These are phyloP conservation scores for Pseudomyrmex gracilis DNA, from an alignment of 1,140 invertebrate genomes.

Conservation along the genomic window DNA sequence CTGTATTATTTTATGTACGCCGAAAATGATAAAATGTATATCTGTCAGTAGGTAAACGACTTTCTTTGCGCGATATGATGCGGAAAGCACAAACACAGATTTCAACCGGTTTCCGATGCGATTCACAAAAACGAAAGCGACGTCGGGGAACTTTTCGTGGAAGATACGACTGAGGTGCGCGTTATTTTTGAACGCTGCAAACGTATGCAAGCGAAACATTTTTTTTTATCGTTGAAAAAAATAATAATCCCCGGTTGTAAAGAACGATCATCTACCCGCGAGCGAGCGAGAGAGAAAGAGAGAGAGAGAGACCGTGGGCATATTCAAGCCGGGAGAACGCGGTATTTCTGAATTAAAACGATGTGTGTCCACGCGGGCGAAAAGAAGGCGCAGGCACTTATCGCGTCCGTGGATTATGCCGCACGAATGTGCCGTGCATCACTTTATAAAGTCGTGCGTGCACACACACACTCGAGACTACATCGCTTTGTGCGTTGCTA, in stretches of 20 bases:
- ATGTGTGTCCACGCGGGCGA: slow-evolving; percentile 1
- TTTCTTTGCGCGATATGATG: neutral
- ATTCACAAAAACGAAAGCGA: slow-evolving; percentile 37
- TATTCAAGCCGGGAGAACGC: slow-evolving; percentile 23
- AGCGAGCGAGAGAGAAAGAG: no score
- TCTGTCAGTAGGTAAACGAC: no score
- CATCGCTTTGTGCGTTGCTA: slow-evolving; percentile 61
- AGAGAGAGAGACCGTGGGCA: slow-evolving; percentile 1
- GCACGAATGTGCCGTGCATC: slow-evolving; percentile 18
- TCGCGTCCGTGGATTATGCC: slow-evolving; percentile 64
- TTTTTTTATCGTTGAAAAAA: slow-evolving; percentile 13
- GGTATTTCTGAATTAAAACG: slow-evolving; percentile 64
- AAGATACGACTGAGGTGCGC: slow-evolving; percentile 14
- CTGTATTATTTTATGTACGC: neutral
- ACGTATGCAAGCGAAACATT: slow-evolving; percentile 13
- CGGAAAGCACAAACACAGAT: slow-evolving; percentile 20
- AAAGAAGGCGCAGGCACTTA: slow-evolving; percentile 44
- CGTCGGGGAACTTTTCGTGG: neutral
- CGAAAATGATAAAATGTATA: neutral
- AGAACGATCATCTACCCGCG: slow-evolving; percentile 36
- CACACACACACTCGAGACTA: slow-evolving; percentile 18
- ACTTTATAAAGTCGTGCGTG: slow-evolving; percentile 46
- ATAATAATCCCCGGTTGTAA: slow-evolving; percentile 43
- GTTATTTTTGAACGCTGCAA: slow-evolving; percentile 44
- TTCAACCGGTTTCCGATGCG: slow-evolving; percentile 29